phyloP scores from a whole-genome alignment of 2,113 vertebrate genomes.

The Cichladusa arquata region DNA sequence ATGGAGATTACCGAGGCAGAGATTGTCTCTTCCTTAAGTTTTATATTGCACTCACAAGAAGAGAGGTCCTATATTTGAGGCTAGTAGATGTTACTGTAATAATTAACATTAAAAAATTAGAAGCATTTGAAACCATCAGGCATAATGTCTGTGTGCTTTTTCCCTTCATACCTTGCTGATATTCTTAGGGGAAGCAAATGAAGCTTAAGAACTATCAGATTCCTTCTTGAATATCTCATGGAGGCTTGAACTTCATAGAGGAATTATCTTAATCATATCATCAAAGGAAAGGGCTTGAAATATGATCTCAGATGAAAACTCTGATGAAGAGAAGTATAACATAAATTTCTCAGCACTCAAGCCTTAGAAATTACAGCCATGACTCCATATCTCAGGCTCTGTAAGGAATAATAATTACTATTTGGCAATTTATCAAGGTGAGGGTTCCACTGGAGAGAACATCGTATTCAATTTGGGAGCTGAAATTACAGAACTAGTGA shows the following conservation, averaged over 20 bases:
- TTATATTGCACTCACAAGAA: background rate
- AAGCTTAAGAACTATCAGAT: constrained; percentile 62
- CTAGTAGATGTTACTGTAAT: background rate
- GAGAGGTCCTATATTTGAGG: background rate
- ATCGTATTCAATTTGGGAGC: constrained; percentile 67
- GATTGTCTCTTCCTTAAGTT: background rate
- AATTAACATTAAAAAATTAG: constrained; percentile 38
- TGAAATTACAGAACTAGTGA: constrained; percentile 63
- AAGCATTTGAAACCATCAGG: constrained; percentile 39
- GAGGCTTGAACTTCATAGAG: constrained; percentile 69
- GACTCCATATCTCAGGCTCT: constrained; percentile 67
- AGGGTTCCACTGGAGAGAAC: constrained; percentile 64
- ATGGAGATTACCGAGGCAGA: background rate
- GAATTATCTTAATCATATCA: constrained; percentile 77
- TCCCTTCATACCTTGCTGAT: background rate
- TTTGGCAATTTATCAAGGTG: constrained; percentile 76
- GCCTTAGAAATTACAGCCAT: constrained; percentile 69
- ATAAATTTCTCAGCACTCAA: constrained; percentile 73
- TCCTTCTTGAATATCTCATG: constrained; percentile 47
- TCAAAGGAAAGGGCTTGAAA: constrained; percentile 70
- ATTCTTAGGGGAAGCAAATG: background rate
- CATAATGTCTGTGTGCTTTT: background rate
- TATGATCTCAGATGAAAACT: constrained; percentile 69
- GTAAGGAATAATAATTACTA: constrained; percentile 79
- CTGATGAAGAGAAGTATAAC: constrained; percentile 41